A percentile compares a stretch with the other conserved stretches of the same genome.
Conservation (phyloP, 2,113 vertebrate genomes). For the Tupaia tana region DNA sequence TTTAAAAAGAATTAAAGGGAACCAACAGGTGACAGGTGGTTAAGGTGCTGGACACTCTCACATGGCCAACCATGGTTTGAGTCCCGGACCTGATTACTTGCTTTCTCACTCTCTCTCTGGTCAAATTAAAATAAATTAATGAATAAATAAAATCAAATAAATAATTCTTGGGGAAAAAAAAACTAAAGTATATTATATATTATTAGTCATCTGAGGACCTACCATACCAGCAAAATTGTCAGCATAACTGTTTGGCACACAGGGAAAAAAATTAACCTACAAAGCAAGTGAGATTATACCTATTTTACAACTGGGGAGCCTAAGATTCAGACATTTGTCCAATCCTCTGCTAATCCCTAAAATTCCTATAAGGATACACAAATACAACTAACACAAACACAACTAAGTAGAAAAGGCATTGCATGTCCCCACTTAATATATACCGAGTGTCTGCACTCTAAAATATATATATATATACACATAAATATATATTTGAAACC, state of each 20-base stretch:
- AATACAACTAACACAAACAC: not conserved
- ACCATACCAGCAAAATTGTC: conserved; percentile 15
- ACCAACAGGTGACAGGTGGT: too few relatives aligned
- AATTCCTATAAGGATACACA: conserved; percentile 36
- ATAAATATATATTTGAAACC: too few relatives aligned
- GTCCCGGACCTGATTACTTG: too few relatives aligned
- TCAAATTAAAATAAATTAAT: too few relatives aligned
- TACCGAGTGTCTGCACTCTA: too few relatives aligned
- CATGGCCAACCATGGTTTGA: too few relatives aligned
- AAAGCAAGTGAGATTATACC: not conserved
- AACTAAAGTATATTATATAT: not conserved
- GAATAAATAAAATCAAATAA: too few relatives aligned
- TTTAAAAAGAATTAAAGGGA: too few relatives aligned
- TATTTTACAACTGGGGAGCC: not conserved
- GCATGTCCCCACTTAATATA: too few relatives aligned
- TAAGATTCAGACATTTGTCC: conserved; percentile 47
- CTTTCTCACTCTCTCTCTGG: too few relatives aligned
- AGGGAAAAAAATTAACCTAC: not conserved
- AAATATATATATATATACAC: too few relatives aligned
- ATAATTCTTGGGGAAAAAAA: not conserved
- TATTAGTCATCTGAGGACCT: not conserved
- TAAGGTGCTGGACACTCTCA: too few relatives aligned
- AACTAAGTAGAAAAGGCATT: conserved; percentile 52
- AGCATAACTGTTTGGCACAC: conserved; percentile 1
- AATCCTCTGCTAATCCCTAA: conserved; percentile 30